Conservation (phyloP, 2,797 vertebrate genomes). For the Erethizon dorsatum region DNA sequence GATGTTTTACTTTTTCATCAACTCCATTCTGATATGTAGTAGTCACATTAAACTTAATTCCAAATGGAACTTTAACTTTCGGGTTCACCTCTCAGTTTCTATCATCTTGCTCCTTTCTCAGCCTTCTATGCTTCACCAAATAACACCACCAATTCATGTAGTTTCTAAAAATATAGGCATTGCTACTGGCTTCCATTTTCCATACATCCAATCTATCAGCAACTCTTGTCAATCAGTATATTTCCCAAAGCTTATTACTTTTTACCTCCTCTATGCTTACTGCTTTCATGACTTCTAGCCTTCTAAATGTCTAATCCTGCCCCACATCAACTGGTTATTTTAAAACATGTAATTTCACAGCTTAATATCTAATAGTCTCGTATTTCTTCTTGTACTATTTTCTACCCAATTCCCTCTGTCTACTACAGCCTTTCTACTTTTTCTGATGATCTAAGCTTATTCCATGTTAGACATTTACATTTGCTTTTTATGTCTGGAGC, state of each 20-base stretch:
- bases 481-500: not conserved
- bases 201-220: not conserved
- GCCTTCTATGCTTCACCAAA: not conserved
- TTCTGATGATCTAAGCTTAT: not conserved
- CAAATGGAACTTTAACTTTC: not conserved
- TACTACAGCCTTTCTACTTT: not conserved
- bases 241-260: not conserved
- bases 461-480: not conserved
- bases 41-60: not conserved
- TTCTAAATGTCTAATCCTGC: not conserved
- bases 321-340: not conserved
- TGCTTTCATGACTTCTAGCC: not conserved
- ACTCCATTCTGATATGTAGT: not conserved
- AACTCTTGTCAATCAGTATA: not conserved
- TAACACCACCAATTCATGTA: not conserved
- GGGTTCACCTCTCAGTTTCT: not conserved
- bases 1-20: not conserved
- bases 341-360: not conserved
- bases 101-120: not conserved
- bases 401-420: not conserved
- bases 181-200: not conserved
- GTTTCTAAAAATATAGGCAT: not conserved
- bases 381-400: not conserved
- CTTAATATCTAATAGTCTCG: not conserved
- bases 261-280: not conserved